These are phyloP conservation scores for Leptoteleia sp. DNA, from an alignment of 1,140 invertebrate species.

Conservation along the genomic window DNA sequence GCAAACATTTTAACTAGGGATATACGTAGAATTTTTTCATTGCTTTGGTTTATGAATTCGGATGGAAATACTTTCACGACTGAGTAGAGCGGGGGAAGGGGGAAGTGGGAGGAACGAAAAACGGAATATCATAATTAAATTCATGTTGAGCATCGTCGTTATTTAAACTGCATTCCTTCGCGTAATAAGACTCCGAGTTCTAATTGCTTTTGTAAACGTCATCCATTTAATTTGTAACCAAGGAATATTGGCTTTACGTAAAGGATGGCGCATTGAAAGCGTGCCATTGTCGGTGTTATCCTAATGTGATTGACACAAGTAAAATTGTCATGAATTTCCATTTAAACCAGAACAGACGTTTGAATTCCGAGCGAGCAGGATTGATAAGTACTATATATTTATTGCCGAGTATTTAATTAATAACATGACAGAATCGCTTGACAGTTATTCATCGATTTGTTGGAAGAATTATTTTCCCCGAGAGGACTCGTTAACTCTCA, in stretches of 20 bases:
- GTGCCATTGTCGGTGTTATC: constrained; percentile 27
- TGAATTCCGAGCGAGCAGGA: too few species aligned
- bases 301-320: constrained; percentile 46
- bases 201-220: constrained; percentile 34
- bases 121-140: constrained; percentile 1
- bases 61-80: too few species aligned
- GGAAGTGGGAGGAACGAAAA: constrained; percentile 4
- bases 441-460: background rate
- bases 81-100: too few species aligned
- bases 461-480: constrained; percentile 1
- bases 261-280: constrained; percentile 27
- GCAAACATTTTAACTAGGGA: too few species aligned
- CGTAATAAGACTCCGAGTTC: constrained; percentile 5
- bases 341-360: constrained; percentile 33
- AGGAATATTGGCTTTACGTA: constrained; percentile 41
- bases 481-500: constrained; percentile 2
- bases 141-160: background rate
- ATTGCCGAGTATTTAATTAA: too few species aligned
- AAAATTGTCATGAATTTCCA: constrained; percentile 21
- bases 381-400: too few species aligned
- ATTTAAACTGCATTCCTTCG: constrained; percentile 6
- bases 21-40: too few species aligned
- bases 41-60: too few species aligned
- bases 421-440: constrained; percentile 4
- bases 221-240: constrained; percentile 32